These are phyloP conservation scores for Coilia nasus DNA, from an alignment of 2,797 vertebrate species.

Conservation along the genomic window DNA sequence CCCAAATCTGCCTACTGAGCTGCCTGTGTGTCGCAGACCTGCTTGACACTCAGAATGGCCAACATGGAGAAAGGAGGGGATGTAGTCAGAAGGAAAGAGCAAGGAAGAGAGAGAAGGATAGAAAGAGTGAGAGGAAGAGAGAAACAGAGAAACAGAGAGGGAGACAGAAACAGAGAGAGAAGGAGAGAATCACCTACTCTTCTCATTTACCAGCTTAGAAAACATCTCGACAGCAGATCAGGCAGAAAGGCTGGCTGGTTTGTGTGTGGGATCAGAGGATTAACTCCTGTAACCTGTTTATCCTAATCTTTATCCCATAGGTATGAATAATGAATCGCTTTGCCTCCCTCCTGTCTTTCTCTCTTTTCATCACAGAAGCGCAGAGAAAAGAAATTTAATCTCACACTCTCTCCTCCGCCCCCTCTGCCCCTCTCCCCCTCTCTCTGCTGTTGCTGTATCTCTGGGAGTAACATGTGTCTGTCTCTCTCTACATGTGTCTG, in stretches of 20 bases:
- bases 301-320: conserved; percentile 78
- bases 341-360: conserved; percentile 43
- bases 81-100: neutral
- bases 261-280: conserved; percentile 63
- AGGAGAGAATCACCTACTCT: conserved; percentile 37
- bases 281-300: conserved; percentile 81
- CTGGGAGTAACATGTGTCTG: no score
- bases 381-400: conserved; percentile 59
- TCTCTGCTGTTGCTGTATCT: neutral
- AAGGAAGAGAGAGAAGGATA: no score
- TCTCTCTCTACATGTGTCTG: no score
- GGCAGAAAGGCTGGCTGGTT: conserved; percentile 54
- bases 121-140: neutral
- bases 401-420: conserved; percentile 61
- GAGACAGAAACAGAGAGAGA: neutral
- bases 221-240: conserved; percentile 49
- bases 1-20: no score
- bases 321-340: conserved; percentile 75
- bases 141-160: neutral
- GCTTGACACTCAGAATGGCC: no score
- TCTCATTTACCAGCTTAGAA: conserved; percentile 53
- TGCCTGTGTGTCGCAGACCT: no score
- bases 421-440: neutral
- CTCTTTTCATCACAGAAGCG: conserved; percentile 48
- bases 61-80: neutral